These are phyloP conservation scores for Apteryx mantelli DNA, from an alignment of 2,113 vertebrate species.

Conservation along the genomic window DNA sequence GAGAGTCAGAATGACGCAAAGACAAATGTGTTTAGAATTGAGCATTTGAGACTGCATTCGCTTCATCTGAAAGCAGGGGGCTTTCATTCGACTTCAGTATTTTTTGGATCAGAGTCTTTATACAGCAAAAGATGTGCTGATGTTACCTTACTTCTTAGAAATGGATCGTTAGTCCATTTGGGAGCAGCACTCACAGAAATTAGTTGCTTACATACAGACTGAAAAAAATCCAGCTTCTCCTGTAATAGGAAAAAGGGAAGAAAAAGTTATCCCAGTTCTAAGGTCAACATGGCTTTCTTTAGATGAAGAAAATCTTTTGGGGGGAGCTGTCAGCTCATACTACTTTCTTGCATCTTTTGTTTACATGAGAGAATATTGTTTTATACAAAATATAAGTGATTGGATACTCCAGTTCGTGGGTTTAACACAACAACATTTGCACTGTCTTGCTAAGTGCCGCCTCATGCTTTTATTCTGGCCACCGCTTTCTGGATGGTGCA, in stretches of 20 bases:
- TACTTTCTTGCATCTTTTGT: background rate
- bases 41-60: background rate
- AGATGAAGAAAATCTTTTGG: background rate
- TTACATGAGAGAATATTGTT: background rate
- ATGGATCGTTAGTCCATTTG: background rate
- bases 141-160: background rate
- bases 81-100: background rate
- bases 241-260: background rate
- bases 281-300: background rate
- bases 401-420: background rate
- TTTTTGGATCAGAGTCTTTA: background rate
- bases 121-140: background rate
- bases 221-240: background rate
- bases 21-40: background rate
- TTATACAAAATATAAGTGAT: background rate
- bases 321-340: background rate
- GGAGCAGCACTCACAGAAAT: background rate
- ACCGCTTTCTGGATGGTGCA: background rate
- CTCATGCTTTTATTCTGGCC: background rate
- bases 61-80: background rate
- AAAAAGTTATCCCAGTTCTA: constrained; percentile 9
- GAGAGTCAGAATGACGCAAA: background rate
- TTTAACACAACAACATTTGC: background rate
- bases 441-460: background rate
- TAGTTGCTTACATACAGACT: background rate